These are phyloP conservation scores for Drosophila meridionalis DNA, from an alignment of 2,888 invertebrate genomes.

Conservation along the genomic window DNA sequence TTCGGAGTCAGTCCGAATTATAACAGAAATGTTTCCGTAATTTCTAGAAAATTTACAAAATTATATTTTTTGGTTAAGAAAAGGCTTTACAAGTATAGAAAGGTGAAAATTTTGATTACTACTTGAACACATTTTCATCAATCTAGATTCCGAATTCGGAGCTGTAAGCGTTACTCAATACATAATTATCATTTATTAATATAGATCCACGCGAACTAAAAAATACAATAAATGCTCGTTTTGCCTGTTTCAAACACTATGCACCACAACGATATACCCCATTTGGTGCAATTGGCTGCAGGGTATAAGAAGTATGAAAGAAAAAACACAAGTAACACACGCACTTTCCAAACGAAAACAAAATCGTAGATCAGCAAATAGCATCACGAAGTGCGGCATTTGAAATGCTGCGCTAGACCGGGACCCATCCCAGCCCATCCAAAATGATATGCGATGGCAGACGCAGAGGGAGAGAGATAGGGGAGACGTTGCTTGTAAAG, in stretches of 20 bases:
- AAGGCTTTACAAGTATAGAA: neutral
- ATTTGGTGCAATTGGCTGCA: neutral
- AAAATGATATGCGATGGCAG: neutral
- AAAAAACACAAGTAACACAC: slow-evolving; percentile 36
- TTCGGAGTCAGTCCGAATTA: neutral
- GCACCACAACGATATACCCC: neutral
- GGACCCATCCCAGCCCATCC: slow-evolving; percentile 19
- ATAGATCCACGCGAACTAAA: no score
- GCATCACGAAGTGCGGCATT: slow-evolving; percentile 60
- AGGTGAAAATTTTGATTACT: neutral
- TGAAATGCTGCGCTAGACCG: slow-evolving; percentile 14
- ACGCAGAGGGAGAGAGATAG: neutral
- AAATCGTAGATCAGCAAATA: slow-evolving; percentile 69
- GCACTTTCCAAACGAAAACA: slow-evolving; percentile 76
- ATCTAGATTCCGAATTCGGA: neutral
- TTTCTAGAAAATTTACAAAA: no score
- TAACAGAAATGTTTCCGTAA: neutral
- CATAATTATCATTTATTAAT: neutral
- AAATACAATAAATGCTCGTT: neutral
- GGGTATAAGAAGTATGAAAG: slow-evolving; percentile 1
- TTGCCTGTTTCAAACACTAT: neutral
- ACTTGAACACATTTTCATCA: neutral
- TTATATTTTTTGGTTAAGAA: neutral
- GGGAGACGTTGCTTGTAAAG: slow-evolving; percentile 52
- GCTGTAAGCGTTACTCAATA: neutral